Percentiles rank a stretch among this genome's conserved stretches.
phyloP scores from a whole-genome alignment of 2,113 vertebrate species.

The Grantiella picta region DNA sequence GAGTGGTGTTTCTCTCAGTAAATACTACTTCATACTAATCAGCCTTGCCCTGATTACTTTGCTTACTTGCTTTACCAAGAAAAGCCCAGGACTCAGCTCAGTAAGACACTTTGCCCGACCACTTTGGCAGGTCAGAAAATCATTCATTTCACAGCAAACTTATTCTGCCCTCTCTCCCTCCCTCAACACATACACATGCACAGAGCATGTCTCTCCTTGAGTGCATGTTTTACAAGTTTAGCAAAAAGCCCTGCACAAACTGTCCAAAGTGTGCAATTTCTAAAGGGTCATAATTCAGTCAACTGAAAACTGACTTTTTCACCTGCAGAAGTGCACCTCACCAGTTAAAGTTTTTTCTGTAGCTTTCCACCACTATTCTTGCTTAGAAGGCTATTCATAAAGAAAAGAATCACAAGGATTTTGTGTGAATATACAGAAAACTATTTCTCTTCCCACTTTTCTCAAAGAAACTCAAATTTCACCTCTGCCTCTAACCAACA shows the following conservation, averaged over 20 bases:
- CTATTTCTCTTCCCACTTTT: background rate
- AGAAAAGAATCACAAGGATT: background rate
- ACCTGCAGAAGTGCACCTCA: background rate
- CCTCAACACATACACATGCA: background rate
- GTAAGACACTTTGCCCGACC: background rate
- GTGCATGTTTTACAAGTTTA: background rate
- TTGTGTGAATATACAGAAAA: background rate
- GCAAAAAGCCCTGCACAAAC: background rate
- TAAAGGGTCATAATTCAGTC: slow-evolving; percentile 26
- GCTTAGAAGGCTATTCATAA: background rate
- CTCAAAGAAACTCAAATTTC: background rate
- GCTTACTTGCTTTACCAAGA: background rate
- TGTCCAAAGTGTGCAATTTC: background rate
- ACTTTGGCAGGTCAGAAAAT: background rate
- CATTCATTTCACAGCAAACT: background rate
- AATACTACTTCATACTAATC: background rate
- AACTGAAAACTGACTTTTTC: slow-evolving; percentile 39
- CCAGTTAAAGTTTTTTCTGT: background rate
- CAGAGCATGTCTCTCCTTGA: background rate
- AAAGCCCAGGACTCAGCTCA: background rate
- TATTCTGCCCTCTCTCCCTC: background rate
- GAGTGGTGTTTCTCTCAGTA: background rate
- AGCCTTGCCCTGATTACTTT: background rate
- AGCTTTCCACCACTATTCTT: background rate
- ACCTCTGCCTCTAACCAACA: background rate